A percentile compares a stretch with the other conserved stretches of the same genome.
Conservation (phyloP, 1,140 invertebrate genomes). For the Drosophila athabasca region DNA sequence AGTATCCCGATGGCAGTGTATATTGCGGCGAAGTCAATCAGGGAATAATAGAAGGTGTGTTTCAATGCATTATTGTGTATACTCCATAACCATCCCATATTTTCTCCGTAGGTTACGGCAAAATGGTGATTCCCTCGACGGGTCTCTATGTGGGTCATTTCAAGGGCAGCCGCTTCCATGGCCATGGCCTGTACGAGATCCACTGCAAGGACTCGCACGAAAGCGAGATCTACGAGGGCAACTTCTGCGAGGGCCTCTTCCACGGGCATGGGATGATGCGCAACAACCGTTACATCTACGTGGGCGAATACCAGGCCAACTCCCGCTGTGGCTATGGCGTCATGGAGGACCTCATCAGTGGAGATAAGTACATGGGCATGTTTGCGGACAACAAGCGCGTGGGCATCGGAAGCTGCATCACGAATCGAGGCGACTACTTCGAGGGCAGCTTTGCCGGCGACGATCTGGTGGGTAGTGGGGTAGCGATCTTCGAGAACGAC, state of each 20-base stretch:
- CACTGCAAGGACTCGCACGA: slow-evolving; percentile 89
- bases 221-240: slow-evolving; percentile 92
- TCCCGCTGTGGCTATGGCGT: slow-evolving; percentile 93
- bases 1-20: slow-evolving; percentile 91
- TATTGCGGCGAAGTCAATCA: slow-evolving; percentile 92
- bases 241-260: slow-evolving; percentile 92
- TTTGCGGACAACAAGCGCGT: slow-evolving; percentile 93
- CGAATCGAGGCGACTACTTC: slow-evolving; percentile 94
- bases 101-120: slow-evolving; percentile 69
- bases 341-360: slow-evolving; percentile 92
- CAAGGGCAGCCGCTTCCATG: slow-evolving; percentile 93
- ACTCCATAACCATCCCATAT: not conserved
- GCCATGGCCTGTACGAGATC: slow-evolving; percentile 87
- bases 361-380: slow-evolving; percentile 94
- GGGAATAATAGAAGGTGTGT: slow-evolving; percentile 88
- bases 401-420: slow-evolving; percentile 92
- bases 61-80: too few relatives aligned
- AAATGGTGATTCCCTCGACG: slow-evolving; percentile 81
- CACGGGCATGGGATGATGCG: slow-evolving; percentile 93
- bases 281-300: slow-evolving; percentile 92
- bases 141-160: slow-evolving; percentile 92
- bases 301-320: slow-evolving; percentile 92
- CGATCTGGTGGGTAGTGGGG: slow-evolving; percentile 91
- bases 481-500: slow-evolving; percentile 94
- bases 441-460: slow-evolving; percentile 93